Evolutionary conservation across 2,888 invertebrate species (phyloP).

Genomic region (Eupithecia inturbata): DNA sequence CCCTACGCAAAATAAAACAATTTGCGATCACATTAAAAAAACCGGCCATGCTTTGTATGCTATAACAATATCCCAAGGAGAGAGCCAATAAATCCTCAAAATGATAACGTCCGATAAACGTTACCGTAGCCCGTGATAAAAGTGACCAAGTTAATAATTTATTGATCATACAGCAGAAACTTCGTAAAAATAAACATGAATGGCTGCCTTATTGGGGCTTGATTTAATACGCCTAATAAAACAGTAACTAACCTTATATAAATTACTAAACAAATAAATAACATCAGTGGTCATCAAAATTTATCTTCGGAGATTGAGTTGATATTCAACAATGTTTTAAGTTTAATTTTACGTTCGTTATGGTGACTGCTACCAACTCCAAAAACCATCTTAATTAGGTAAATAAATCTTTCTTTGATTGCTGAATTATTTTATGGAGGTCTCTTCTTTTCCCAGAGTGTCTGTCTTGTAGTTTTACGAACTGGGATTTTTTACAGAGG

Average conservation of each 20-base stretch:
- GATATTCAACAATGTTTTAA: constrained; percentile 61
- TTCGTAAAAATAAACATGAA: constrained; percentile 84
- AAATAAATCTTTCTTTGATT: constrained; percentile 17
- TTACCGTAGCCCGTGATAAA: constrained; percentile 79
- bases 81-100: constrained; percentile 55
- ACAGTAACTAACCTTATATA: constrained; percentile 84
- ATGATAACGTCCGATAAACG: constrained; percentile 70
- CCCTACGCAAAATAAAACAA: not conserved
- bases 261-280: constrained; percentile 84
- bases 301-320: constrained; percentile 63
- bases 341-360: constrained; percentile 47
- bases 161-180: constrained; percentile 82
- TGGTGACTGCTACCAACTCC: constrained; percentile 37
- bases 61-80: constrained; percentile 19
- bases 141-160: constrained; percentile 82
- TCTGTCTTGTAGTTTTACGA: not conserved
- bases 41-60: not conserved
- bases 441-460: not conserved
- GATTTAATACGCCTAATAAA: constrained; percentile 83
- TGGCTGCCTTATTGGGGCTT: constrained; percentile 84
- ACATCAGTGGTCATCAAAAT: constrained; percentile 80
- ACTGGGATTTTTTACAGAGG: not conserved
- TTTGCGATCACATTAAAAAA: not conserved
- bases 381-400: constrained; percentile 24
- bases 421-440: constrained; percentile 11